Percentiles rank a stretch among this genome's conserved stretches.
Evolutionary conservation across 1,140 invertebrate genomes (phyloP).

Genomic region (Drosophila elegans): DNA sequence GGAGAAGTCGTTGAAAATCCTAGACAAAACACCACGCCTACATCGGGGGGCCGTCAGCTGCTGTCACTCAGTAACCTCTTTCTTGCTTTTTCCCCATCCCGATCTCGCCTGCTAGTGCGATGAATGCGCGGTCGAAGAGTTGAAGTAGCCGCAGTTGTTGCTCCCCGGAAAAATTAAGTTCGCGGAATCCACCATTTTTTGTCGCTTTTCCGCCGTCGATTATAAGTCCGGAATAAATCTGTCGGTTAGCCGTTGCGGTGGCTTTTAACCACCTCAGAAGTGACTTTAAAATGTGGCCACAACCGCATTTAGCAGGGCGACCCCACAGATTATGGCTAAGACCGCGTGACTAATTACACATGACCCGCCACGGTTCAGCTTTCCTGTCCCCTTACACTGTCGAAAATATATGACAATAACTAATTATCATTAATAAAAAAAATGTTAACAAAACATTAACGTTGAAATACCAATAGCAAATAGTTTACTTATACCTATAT

Average conservation of each 20-base stretch:
- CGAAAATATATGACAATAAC: neutral
- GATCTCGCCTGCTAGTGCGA: slow-evolving; percentile 45
- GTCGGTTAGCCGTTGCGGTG: slow-evolving; percentile 28
- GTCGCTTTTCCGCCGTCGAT: slow-evolving; percentile 28
- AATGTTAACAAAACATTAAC: no score
- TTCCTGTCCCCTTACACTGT: neutral
- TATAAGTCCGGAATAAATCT: slow-evolving; percentile 34
- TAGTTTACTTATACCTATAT: no score
- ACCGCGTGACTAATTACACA: slow-evolving; percentile 64
- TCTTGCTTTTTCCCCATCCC: slow-evolving; percentile 6
- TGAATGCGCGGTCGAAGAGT: slow-evolving; percentile 38
- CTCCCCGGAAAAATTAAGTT: slow-evolving; percentile 45
- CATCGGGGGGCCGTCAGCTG: slow-evolving; percentile 36
- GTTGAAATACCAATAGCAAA: no score
- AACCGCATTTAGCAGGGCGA: slow-evolving; percentile 30
- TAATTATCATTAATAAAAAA: no score
- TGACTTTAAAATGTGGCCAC: slow-evolving; percentile 72
- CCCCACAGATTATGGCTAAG: slow-evolving; percentile 24
- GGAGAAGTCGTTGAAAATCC: slow-evolving; percentile 5
- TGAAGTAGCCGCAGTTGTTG: slow-evolving; percentile 61
- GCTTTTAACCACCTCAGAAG: slow-evolving; percentile 52
- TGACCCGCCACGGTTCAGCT: slow-evolving; percentile 19
- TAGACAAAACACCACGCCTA: slow-evolving; percentile 42
- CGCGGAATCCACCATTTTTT: slow-evolving; percentile 7
- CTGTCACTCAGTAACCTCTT: slow-evolving; percentile 43